phyloP scores from a whole-genome alignment of 2,113 vertebrate genomes.

The Circaetus gallicus region DNA sequence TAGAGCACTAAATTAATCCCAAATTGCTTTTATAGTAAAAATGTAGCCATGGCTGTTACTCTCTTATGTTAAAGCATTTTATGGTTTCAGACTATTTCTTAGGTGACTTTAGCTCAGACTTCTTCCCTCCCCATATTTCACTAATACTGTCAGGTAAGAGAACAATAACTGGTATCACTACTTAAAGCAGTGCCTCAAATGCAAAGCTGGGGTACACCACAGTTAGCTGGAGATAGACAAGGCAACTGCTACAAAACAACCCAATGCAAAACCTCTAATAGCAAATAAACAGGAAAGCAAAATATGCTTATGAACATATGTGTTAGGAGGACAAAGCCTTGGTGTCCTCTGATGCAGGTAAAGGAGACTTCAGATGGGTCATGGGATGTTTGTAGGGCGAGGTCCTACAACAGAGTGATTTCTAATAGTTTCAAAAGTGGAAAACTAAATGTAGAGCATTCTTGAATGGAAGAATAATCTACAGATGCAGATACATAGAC shows the following conservation, averaged over 20 bases:
- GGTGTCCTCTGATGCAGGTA: neutral
- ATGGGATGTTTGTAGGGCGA: neutral
- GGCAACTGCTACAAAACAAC: neutral
- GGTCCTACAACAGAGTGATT: neutral
- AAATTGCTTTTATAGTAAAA: neutral
- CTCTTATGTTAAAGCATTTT: neutral
- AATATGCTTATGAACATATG: neutral
- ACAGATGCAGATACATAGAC: neutral
- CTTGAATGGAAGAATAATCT: neutral
- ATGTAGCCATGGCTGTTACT: neutral
- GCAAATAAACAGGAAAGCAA: neutral
- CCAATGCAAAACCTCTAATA: neutral
- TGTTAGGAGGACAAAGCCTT: neutral
- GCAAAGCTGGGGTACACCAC: neutral
- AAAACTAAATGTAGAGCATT: neutral
- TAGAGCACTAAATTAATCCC: neutral
- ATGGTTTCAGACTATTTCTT: neutral
- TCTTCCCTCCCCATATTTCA: neutral
- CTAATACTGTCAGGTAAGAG: neutral
- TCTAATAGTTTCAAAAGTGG: neutral
- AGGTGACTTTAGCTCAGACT: neutral
- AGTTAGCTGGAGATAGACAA: neutral
- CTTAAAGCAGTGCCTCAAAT: neutral
- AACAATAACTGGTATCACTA: neutral
- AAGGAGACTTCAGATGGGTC: neutral